These are phyloP conservation scores for Bombycilla garrulus DNA, from an alignment of 2,113 vertebrate genomes.

Conservation along the genomic window DNA sequence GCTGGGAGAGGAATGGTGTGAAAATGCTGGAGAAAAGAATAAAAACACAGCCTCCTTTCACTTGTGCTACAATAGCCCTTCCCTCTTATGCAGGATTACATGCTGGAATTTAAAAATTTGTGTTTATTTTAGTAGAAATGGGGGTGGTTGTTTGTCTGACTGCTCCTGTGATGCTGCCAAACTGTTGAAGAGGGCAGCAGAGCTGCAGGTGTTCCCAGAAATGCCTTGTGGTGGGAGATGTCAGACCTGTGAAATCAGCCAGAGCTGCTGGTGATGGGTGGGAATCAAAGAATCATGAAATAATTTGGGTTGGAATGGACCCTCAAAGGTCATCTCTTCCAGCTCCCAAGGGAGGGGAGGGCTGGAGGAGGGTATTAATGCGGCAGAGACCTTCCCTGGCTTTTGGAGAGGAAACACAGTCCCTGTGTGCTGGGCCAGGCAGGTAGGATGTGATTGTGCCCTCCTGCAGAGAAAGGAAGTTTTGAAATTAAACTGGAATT, in stretches of 20 bases:
- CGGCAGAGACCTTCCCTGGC: background rate
- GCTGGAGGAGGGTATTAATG: background rate
- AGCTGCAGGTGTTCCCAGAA: background rate
- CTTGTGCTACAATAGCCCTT: rapidly evolving
- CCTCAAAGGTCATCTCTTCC: background rate
- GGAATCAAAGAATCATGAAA: background rate
- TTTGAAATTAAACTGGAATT: background rate
- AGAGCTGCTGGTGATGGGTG: background rate
- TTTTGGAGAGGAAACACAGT: background rate
- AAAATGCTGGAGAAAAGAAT: background rate
- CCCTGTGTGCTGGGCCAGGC: rapidly evolving
- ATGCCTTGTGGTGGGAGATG: rapidly evolving
- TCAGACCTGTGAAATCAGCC: background rate
- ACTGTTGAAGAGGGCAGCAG: background rate
- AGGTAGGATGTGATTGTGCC: background rate
- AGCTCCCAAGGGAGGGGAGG: background rate
- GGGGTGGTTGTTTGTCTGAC: background rate
- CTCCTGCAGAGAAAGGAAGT: background rate
- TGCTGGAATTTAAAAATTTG: background rate
- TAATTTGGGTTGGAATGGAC: background rate
- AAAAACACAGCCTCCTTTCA: background rate
- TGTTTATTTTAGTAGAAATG: background rate
- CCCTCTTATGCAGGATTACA: background rate
- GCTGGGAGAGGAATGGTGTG: background rate
- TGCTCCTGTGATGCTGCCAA: background rate